These are phyloP conservation scores for Hydrozoanthus gracilis DNA, from an alignment of 92 coral and sea anemone species.

Conservation along the genomic window DNA sequence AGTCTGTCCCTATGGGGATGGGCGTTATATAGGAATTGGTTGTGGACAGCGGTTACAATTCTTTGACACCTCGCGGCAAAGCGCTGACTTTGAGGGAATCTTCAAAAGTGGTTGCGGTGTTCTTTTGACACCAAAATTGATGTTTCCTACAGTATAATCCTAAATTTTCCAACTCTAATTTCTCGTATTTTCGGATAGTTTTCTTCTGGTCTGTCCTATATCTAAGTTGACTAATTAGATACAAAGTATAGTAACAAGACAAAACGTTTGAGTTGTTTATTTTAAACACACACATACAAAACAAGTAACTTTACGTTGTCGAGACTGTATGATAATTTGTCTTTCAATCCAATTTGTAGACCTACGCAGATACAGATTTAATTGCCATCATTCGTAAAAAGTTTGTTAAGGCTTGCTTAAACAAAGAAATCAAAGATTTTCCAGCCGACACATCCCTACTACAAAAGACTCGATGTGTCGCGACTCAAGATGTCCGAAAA, in stretches of 20 bases:
- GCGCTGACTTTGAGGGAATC: slow-evolving; percentile 18
- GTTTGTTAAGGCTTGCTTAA: slow-evolving; percentile 30
- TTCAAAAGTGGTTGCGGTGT: slow-evolving; percentile 30
- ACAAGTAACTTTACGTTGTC: slow-evolving; percentile 18
- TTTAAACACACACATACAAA: not conserved
- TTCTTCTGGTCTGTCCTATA: too few species aligned
- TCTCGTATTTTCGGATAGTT: not conserved
- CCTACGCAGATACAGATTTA: slow-evolving; percentile 23
- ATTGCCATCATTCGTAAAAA: slow-evolving; percentile 18
- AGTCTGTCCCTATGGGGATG: not conserved
- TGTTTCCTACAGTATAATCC: slow-evolving; percentile 2
- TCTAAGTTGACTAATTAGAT: not conserved
- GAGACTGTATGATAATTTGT: slow-evolving; percentile 48
- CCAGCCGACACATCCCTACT: not conserved
- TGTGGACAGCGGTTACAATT: not conserved
- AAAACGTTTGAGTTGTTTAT: not conserved
- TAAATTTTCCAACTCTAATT: not conserved
- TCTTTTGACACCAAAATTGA: slow-evolving; percentile 13
- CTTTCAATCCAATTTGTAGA: slow-evolving; percentile 13
- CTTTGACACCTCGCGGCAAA: slow-evolving; percentile 11
- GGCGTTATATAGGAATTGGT: slow-evolving; percentile 33
- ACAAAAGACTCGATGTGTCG: slow-evolving; percentile 20
- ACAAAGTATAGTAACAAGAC: not conserved
- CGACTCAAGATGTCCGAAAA: slow-evolving; percentile 37
- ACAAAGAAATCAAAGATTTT: slow-evolving; percentile 24